These are phyloP conservation scores for Idaea biselata DNA, from an alignment of 2,888 invertebrate genomes.

Conservation along the genomic window DNA sequence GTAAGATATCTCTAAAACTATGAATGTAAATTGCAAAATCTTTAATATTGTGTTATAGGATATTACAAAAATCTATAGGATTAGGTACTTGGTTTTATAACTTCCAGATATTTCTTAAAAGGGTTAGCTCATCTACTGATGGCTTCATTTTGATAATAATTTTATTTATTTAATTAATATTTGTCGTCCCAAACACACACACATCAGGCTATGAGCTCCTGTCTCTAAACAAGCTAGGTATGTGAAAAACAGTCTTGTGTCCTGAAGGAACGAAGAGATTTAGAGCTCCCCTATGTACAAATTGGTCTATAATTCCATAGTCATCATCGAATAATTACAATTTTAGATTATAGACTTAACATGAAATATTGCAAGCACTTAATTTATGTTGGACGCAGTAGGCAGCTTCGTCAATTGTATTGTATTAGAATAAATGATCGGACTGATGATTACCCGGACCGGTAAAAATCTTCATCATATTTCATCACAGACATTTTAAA, in stretches of 20 bases:
- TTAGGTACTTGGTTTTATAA: neutral
- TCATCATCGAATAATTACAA: too few species aligned
- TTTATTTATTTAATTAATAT: neutral
- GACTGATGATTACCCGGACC: too few species aligned
- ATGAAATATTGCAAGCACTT: too few species aligned
- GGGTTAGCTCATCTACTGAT: neutral
- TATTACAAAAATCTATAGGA: neutral
- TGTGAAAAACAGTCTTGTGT: too few species aligned
- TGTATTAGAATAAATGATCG: neutral
- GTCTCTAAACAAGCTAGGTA: too few species aligned
- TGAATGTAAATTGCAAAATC: constrained; percentile 7
- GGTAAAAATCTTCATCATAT: neutral
- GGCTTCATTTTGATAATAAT: neutral
- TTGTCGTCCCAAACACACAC: too few species aligned
- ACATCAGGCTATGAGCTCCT: too few species aligned
- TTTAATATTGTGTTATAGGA: constrained; percentile 2
- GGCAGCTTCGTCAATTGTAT: neutral
- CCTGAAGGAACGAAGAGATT: too few species aligned
- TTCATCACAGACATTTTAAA: neutral
- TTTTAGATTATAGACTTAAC: too few species aligned
- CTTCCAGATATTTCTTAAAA: neutral
- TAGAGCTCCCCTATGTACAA: too few species aligned
- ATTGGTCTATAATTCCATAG: too few species aligned
- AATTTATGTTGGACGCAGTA: too few species aligned
- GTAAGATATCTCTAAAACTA: constrained; percentile 40